These are phyloP conservation scores for Phrynocephalus guinanensis DNA, from an alignment of 2,797 vertebrate genomes.

Conservation along the genomic window DNA sequence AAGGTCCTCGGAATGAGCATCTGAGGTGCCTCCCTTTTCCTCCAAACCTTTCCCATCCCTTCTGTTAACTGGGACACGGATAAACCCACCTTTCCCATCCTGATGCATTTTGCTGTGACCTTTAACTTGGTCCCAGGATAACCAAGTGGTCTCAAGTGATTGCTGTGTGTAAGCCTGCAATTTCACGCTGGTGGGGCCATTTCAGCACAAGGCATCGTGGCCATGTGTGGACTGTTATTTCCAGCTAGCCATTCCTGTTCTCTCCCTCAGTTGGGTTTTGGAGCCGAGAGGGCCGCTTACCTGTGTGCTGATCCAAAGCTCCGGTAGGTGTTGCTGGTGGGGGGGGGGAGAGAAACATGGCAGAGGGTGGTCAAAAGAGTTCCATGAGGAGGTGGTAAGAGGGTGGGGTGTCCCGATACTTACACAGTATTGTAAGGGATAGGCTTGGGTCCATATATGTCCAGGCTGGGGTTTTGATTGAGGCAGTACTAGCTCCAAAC, in stretches of 20 bases:
- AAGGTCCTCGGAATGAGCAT: no score
- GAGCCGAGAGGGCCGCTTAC: constrained; percentile 27
- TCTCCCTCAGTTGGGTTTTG: not conserved
- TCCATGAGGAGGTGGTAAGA: no score
- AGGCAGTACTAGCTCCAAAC: constrained; percentile 62
- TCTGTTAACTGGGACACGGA: no score
- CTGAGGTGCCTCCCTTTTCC: no score
- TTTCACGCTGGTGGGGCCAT: no score
- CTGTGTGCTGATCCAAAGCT: constrained; percentile 65
- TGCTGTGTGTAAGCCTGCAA: no score
- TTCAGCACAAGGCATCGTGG: no score
- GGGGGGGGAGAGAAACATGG: not conserved
- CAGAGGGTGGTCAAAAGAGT: not conserved
- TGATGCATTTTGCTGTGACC: no score
- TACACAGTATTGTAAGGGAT: constrained; percentile 67
- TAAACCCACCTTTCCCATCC: no score
- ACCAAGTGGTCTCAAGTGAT: not conserved
- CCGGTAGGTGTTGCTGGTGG: constrained; percentile 66
- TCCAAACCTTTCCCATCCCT: no score
- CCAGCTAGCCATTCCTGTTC: no score
- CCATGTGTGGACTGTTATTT: not conserved
- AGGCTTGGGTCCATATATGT: constrained; percentile 67
- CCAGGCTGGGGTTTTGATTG: constrained; percentile 70
- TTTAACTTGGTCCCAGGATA: not conserved
- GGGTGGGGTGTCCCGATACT: constrained; percentile 21